Base-by-base conservation (phyloP, 2,888 invertebrate species). In the Rhagonycha lutea region DNA sequence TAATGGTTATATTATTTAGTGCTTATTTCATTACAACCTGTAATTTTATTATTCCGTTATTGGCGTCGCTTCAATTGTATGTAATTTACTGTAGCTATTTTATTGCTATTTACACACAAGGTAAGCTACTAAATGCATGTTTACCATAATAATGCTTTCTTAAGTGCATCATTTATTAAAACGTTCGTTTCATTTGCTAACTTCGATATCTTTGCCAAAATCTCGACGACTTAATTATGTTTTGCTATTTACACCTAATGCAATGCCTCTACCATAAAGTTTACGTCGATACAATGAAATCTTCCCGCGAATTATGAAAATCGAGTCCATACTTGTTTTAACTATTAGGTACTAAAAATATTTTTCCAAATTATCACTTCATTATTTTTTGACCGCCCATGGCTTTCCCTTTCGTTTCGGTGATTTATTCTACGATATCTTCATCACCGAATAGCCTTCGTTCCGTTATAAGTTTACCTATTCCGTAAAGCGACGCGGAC, bases 1-100 rank as follows among this genome's bases (percentile, higher is more conserved):
- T 86, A 86, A 86, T 86, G 82, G 85, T 84, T 83, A 83, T 85
- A 84, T 85, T 84, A 84, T 84, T 84, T 70, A 68, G 84, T 86
- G 84, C 86, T 84, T 84, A 83, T 81, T 84, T 83, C 83, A 77
- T 79, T 77, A 75, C 73, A 77, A 75, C 75, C 76, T 77, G 76
- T 79, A 78, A 80, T 80, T 80, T 80, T 78, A 80, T 80, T 79
- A 79, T 75, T 70, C 77, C 70, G 77, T 75, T 78, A 76, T 76
- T 76, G 73, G 76, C 73, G 70, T 70, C 69, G 74, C 65, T 77
- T 77, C 61, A 24, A 74, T 72, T 72, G 77, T 69, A 72, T 77
- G 72, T 74, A 77, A 77, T 77, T 77, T 76, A 76, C 62, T 61
- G 62, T 61, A 65, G 72, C 65, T 72, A 76, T 75, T 72, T 75